Conservation (phyloP, 2,113 vertebrate species). For the Aix galericulata region DNA sequence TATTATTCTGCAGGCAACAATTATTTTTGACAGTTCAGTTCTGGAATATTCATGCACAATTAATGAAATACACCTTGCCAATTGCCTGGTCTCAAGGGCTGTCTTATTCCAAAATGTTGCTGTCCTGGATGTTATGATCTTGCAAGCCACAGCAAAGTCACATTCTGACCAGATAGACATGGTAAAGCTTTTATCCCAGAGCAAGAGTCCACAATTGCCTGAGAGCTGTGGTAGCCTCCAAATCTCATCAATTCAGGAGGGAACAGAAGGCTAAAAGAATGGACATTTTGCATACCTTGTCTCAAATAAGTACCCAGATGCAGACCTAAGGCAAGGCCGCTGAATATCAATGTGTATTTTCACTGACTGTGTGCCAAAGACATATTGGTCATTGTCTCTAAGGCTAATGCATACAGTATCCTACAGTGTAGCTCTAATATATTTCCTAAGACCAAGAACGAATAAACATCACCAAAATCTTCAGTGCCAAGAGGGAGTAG, state of each 20-base stretch:
- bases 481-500: not conserved
- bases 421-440: not conserved
- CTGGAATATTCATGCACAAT: not conserved
- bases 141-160: not conserved
- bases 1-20: not conserved
- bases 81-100: not conserved
- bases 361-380: not conserved
- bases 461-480: not conserved
- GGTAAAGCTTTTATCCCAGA: not conserved
- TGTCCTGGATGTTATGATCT: not conserved
- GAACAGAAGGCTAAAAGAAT: not conserved
- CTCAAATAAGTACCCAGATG: not conserved
- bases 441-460: not conserved
- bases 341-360: not conserved
- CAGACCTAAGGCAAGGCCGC: not conserved
- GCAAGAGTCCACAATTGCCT: not conserved
- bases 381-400: not conserved
- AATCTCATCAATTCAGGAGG: not conserved
- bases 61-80: not conserved
- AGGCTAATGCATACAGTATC: not conserved
- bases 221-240: not conserved
- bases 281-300: not conserved
- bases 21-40: not conserved
- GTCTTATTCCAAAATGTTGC: not conserved
- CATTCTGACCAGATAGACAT: not conserved